Evolutionary conservation across 2,888 invertebrate species (phyloP), one percentile per base, ranked within the genome.

Genomic region (Candidula unifasciata): DNA sequence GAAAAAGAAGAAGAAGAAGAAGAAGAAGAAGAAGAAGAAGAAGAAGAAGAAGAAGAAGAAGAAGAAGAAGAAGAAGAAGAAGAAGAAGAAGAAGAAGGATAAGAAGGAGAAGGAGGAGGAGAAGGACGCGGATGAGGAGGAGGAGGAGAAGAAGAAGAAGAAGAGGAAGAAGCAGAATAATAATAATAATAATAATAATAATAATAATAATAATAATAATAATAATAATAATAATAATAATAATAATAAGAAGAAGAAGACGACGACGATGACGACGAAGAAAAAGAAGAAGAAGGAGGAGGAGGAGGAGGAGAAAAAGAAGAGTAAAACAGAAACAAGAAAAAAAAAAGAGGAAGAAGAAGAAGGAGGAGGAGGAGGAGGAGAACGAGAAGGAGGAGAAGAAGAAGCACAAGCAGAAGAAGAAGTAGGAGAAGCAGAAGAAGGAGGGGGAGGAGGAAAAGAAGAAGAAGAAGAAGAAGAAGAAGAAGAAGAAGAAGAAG

Each of bases 61-160:
- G n/a, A n/a, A n/a, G n/a, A n/a, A n/a, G n/a, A n/a, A n/a, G n/a
- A n/a, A n/a, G n/a, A n/a, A n/a, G n/a, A n/a, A n/a, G n/a, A n/a
- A n/a, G n/a, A 24, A 71, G 16, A 69, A 27, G 27, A 80, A 52
- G 71, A 18, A 74, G 73, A 57, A 33, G 57, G 3, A 24, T 33
- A 66, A 66, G 60, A 76, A 77, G 71, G 77, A 27, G 60, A 76
- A 44, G 76, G 68, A 24, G 66, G 68, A 30, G 66, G 60, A 60
- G 60, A 64, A 24, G n/a, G 18, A 68, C n/a, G n/a, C n/a, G n/a
- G n/a, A n/a, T n/a, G n/a, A n/a, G n/a, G n/a, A n/a, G n/a, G n/a
- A n/a, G n/a, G n/a, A n/a, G n/a, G n/a, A n/a, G n/a, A 44, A 44
- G 44, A 44, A 44, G 37, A 37, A 57, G 57, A 30, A 77, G 57